Percentiles rank a stretch among this genome's conserved stretches.
Evolutionary conservation across 2,797 vertebrate species (phyloP).

Genomic region (Hydrolagus colliei): DNA sequence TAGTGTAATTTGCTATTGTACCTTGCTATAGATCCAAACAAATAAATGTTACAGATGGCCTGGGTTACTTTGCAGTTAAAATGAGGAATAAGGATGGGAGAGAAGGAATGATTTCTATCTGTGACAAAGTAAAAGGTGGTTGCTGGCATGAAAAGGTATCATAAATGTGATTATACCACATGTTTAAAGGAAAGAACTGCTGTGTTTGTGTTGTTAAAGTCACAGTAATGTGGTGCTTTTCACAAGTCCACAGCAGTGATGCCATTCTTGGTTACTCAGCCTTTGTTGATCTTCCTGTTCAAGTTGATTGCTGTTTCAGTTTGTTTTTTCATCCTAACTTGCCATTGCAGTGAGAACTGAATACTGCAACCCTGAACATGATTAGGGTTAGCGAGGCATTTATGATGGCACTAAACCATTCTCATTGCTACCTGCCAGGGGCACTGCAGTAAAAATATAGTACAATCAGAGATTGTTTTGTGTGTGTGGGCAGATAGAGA

Average conservation of each 20-base stretch:
- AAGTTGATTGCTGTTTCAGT: background rate
- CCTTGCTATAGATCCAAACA: no score
- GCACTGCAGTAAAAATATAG: background rate
- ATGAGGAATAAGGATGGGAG: no score
- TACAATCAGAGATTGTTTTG: background rate
- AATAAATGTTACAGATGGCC: no score
- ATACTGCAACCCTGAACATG: background rate
- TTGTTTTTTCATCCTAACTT: background rate
- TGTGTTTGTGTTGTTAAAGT: background rate
- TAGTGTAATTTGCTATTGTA: no score
- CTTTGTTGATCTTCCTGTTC: background rate
- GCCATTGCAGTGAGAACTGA: background rate
- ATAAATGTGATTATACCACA: background rate
- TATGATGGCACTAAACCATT: background rate
- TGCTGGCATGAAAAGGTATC: background rate
- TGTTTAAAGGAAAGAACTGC: background rate
- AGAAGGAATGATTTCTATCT: no score
- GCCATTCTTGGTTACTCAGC: background rate
- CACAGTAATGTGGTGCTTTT: background rate
- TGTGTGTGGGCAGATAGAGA: background rate
- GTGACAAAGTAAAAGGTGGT: no score
- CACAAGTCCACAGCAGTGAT: background rate
- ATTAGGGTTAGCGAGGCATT: background rate
- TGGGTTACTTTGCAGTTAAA: no score
- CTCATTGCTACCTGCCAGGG: background rate